These are phyloP conservation scores for Melanotaenia maccullochi DNA, from an alignment of 2,797 vertebrate species.

Conservation along the genomic window DNA sequence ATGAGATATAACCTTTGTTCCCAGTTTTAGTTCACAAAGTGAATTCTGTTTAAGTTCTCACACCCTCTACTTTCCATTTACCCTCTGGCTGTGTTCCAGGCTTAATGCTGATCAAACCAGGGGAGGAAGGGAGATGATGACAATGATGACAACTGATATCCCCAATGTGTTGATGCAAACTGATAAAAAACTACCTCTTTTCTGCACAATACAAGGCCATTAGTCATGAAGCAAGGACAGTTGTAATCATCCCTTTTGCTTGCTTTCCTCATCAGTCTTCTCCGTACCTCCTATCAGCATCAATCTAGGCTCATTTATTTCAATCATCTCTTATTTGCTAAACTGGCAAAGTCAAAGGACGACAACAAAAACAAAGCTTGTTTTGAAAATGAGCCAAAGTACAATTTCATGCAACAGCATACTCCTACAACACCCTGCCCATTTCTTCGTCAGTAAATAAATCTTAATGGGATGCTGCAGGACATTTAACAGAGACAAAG, in stretches of 20 bases:
- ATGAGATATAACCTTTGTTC: too few relatives aligned
- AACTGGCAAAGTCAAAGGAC: constrained; percentile 83
- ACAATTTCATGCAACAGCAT: constrained; percentile 15
- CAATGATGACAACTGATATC: constrained; percentile 71
- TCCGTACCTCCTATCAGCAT: constrained; percentile 81
- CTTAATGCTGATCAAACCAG: constrained; percentile 37
- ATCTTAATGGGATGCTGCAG: background rate
- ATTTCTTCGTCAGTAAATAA: background rate
- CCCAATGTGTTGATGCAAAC: constrained; percentile 78
- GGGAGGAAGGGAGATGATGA: constrained; percentile 46
- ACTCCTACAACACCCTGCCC: background rate
- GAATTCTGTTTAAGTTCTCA: background rate
- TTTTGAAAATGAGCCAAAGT: constrained; percentile 65
- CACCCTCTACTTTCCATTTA: background rate
- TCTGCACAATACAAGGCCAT: constrained; percentile 79
- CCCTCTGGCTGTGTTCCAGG: background rate
- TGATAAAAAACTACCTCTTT: constrained; percentile 82
- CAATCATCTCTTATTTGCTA: constrained; percentile 84
- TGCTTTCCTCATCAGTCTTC: constrained; percentile 85
- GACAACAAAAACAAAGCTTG: constrained; percentile 71
- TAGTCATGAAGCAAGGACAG: constrained; percentile 86
- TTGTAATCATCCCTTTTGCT: constrained; percentile 85
- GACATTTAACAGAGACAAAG: too few relatives aligned
- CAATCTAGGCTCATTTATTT: constrained; percentile 88
- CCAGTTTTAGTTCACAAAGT: background rate